Percentiles rank a stretch among this genome's conserved stretches.
Evolutionary conservation across 2,888 invertebrate genomes (phyloP).

Genomic region (Sussaba pulchella): DNA sequence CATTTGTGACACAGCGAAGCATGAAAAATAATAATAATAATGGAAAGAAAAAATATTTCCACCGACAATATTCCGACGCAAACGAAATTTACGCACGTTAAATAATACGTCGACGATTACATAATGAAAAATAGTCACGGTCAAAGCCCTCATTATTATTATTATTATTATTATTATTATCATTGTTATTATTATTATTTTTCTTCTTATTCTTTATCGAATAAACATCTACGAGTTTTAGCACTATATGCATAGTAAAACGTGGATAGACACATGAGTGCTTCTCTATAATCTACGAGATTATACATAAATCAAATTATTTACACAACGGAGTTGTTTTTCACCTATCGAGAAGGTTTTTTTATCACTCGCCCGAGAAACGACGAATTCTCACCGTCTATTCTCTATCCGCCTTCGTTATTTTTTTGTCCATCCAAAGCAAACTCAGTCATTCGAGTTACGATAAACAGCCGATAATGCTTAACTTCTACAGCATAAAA

Average conservation of each 20-base stretch:
- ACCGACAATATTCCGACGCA: slow-evolving; percentile 11
- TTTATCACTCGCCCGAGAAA: slow-evolving; percentile 1
- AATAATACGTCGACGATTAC: slow-evolving; percentile 5
- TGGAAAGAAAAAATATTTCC: not conserved
- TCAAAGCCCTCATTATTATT: slow-evolving; percentile 21
- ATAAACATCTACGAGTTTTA: slow-evolving; percentile 50
- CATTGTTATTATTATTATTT: not conserved
- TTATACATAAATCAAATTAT: slow-evolving; percentile 60
- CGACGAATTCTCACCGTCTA: slow-evolving; percentile 14
- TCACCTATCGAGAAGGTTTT: slow-evolving; percentile 17
- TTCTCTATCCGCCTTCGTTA: too few species aligned
- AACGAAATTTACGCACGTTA: slow-evolving; percentile 2
- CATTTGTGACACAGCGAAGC: slow-evolving; percentile 75
- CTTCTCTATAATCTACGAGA: slow-evolving; percentile 50
- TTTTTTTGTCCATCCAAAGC: slow-evolving; percentile 21
- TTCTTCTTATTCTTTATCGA: slow-evolving; percentile 22
- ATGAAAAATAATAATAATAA: not conserved
- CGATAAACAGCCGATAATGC: slow-evolving; percentile 40
- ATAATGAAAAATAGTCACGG: slow-evolving; percentile 40
- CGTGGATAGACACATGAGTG: slow-evolving; percentile 50
- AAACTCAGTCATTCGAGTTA: slow-evolving; percentile 23
- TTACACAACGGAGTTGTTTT: slow-evolving; percentile 58
- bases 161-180: not conserved
- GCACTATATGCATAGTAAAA: slow-evolving; percentile 44
- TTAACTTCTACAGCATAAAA: slow-evolving; percentile 65